Conservation (phyloP, 1,140 invertebrate genomes). For the Zaprionus ornatus region DNA sequence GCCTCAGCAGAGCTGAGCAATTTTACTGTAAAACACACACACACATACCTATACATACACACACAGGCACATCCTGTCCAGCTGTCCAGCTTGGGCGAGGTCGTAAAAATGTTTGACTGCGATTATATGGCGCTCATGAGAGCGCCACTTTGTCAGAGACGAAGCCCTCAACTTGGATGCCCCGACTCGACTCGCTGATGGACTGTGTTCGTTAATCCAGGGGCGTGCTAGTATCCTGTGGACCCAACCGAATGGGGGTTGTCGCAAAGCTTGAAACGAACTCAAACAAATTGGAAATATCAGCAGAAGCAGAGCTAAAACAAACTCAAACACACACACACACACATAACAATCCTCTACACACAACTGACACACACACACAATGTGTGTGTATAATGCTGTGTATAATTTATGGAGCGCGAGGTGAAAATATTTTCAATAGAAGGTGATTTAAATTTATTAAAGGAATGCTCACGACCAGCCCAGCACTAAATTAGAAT, state of each 20-base stretch:
- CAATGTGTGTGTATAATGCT: slow-evolving; percentile 25
- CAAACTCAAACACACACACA: neutral
- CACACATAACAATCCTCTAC: neutral
- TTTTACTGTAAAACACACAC: slow-evolving; percentile 48
- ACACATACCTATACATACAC: neutral
- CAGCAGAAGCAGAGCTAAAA: slow-evolving; percentile 6
- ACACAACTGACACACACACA: neutral
- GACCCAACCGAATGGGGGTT: neutral
- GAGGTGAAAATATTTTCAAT: slow-evolving; percentile 83
- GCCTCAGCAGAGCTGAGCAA: slow-evolving; percentile 40
- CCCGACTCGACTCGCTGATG: slow-evolving; percentile 18
- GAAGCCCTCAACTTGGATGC: neutral
- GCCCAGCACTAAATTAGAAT: slow-evolving; percentile 78
- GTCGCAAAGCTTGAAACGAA: slow-evolving; percentile 4
- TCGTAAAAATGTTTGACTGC: slow-evolving; percentile 81
- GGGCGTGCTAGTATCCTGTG: slow-evolving; percentile 8
- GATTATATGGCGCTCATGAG: slow-evolving; percentile 78
- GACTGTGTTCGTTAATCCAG: slow-evolving; percentile 35
- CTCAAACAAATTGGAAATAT: slow-evolving; percentile 29
- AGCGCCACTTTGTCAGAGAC: slow-evolving; percentile 71
- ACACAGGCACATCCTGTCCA: slow-evolving; percentile 39
- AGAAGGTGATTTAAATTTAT: slow-evolving; percentile 83
- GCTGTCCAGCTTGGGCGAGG: slow-evolving; percentile 45
- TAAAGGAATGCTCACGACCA: slow-evolving; percentile 80
- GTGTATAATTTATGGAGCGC: slow-evolving; percentile 70